A percentile compares a stretch with the other conserved stretches of the same genome.
Evolutionary conservation across 2,797 vertebrate genomes (phyloP).

Genomic region (Peromyscus attwateri): DNA sequence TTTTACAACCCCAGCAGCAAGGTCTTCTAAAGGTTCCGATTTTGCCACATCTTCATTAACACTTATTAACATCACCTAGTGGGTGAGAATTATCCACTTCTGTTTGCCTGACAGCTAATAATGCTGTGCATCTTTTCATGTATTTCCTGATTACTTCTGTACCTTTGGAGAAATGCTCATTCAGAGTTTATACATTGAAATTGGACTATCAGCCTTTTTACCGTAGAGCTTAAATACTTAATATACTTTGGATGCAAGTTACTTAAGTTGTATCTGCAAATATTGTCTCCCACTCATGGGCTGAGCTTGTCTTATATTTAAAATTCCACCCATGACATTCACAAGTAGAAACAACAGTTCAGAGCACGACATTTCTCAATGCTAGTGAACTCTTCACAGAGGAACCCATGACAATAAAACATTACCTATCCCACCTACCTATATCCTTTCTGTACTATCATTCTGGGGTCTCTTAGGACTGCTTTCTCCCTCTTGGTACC

Average conservation of each 20-base stretch:
- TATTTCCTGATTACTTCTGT: neutral
- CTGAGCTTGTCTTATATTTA: constrained; percentile 29
- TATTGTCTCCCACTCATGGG: neutral
- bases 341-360: neutral
- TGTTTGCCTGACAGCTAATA: constrained; percentile 12
- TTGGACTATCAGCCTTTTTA: neutral
- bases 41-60: neutral
- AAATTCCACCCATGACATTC: constrained; percentile 15
- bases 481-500: neutral
- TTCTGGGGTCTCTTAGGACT: neutral
- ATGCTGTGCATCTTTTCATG: neutral
- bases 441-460: neutral
- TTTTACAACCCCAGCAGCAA: neutral
- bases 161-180: constrained; percentile 22
- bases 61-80: neutral
- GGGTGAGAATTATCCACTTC: neutral
- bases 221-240: neutral
- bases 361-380: neutral
- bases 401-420: neutral
- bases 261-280: constrained; percentile 19
- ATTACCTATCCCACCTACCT: neutral
- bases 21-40: neutral
- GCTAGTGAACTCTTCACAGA: neutral
- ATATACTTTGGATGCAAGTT: constrained; percentile 9
- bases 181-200: constrained; percentile 13